These are phyloP conservation scores for Dysmachus trigonus DNA, from an alignment of 2,888 invertebrate species.

Conservation along the genomic window DNA sequence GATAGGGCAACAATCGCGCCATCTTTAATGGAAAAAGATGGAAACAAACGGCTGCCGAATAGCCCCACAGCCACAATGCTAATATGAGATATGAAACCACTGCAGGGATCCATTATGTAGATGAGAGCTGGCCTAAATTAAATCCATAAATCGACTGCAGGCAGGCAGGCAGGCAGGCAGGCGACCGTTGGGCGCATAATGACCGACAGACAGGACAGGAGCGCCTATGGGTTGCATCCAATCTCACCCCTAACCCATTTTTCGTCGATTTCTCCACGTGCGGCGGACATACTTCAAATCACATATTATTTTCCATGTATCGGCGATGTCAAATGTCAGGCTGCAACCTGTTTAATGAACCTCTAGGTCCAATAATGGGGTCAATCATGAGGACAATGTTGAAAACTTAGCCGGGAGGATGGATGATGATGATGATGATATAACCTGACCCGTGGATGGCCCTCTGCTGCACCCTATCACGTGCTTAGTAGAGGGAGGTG, in stretches of 20 bases:
- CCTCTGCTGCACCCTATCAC: neutral
- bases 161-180: too few species aligned
- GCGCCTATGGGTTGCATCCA: slow-evolving; percentile 6
- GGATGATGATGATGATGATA: slow-evolving; percentile 9
- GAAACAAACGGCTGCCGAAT: neutral
- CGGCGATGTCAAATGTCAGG: slow-evolving; percentile 31
- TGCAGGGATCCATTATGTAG: slow-evolving; percentile 54
- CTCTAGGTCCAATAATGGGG: slow-evolving; percentile 36
- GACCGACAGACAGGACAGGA: slow-evolving; percentile 14
- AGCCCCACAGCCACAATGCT: slow-evolving; percentile 35
- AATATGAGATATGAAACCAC: slow-evolving; percentile 50
- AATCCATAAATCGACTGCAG: slow-evolving; percentile 52
- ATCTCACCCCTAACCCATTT: slow-evolving; percentile 12
- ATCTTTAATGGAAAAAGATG: slow-evolving; percentile 27
- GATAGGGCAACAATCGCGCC: slow-evolving; percentile 1
- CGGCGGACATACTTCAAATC: slow-evolving; percentile 16
- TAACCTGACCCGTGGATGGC: neutral
- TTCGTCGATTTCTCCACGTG: neutral
- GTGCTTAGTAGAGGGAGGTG: neutral
- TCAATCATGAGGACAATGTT: slow-evolving; percentile 36
- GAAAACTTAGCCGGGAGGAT: slow-evolving; percentile 7
- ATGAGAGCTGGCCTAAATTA: slow-evolving; percentile 53
- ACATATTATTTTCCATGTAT: slow-evolving; percentile 31
- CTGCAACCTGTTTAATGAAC: slow-evolving; percentile 37
- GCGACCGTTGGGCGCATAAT: neutral